Percentiles rank a stretch among this genome's conserved stretches.
phyloP scores from a whole-genome alignment of 2,113 vertebrate genomes.

The Gasterosteus nipponicus region DNA sequence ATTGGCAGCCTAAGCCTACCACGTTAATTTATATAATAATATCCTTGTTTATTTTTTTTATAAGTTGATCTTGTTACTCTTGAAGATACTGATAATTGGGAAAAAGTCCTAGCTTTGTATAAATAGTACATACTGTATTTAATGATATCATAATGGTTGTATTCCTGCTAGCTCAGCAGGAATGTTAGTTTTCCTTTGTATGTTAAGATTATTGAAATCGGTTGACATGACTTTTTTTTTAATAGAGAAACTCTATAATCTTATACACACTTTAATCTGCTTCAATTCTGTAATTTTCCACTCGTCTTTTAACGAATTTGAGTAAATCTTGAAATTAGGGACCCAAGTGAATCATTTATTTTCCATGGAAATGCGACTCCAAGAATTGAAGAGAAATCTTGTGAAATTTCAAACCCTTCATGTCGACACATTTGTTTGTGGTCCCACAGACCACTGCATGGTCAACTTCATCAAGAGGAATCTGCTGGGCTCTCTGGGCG shows the following conservation, averaged over 20 bases:
- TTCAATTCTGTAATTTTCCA: too few relatives aligned
- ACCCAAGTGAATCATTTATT: not conserved
- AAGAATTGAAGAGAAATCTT: too few relatives aligned
- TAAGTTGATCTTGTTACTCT: too few relatives aligned
- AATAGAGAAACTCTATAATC: too few relatives aligned
- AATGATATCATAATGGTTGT: not conserved
- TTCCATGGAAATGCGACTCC: not conserved
- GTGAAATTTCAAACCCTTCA: not conserved
- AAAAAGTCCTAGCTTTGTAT: not conserved
- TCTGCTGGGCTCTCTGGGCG: conserved; percentile 91
- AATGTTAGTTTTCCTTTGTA: not conserved
- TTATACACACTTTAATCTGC: too few relatives aligned
- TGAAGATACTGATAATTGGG: too few relatives aligned
- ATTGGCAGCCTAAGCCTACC: too few relatives aligned
- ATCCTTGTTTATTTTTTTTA: too few relatives aligned
- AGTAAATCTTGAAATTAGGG: too few relatives aligned
- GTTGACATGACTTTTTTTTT: too few relatives aligned
- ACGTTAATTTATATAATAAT: too few relatives aligned
- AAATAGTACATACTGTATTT: not conserved
- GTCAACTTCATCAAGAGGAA: conserved; percentile 98
- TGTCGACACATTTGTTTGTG: not conserved
- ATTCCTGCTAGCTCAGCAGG: not conserved
- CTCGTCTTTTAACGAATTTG: too few relatives aligned
- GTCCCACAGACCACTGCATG: conserved; percentile 93
- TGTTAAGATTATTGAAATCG: not conserved